A percentile compares a stretch with the other conserved stretches of the same genome.
Conservation (phyloP, 64 coral and sea anemone genomes). For the Stichodactyla mertensii region DNA sequence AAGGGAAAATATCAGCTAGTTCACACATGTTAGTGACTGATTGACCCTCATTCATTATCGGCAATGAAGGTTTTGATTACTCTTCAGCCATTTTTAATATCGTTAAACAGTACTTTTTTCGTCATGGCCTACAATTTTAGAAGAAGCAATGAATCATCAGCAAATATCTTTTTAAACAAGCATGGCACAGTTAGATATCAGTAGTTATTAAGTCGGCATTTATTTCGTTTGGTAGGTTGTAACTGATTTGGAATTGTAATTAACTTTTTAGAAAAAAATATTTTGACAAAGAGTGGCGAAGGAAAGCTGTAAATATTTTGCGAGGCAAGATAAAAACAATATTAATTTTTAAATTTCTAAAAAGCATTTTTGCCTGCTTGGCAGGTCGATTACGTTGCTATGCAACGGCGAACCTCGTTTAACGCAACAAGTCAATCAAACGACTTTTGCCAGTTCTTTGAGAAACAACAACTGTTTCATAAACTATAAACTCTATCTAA, state of each 20-base stretch:
- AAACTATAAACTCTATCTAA: background rate
- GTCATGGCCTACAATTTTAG: background rate
- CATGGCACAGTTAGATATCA: too few species aligned
- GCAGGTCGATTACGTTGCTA: background rate
- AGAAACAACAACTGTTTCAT: constrained; percentile 8
- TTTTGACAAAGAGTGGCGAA: too few species aligned
- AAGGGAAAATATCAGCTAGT: background rate
- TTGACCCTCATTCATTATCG: background rate
- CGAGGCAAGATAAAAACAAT: background rate
- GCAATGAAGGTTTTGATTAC: background rate
- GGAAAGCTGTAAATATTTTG: background rate
- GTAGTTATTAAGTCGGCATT: too few species aligned
- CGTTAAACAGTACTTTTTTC: background rate
- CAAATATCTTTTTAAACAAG: background rate
- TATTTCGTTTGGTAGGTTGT: too few species aligned
- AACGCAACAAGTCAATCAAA: background rate
- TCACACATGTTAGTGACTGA: constrained; percentile 1
- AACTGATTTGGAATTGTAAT: too few species aligned
- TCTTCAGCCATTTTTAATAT: background rate
- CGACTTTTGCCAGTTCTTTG: background rate
- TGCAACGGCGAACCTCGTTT: background rate
- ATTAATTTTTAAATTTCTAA: background rate
- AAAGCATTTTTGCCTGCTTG: background rate
- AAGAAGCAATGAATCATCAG: background rate
- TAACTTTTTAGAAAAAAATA: too few species aligned